Percentiles rank a stretch among this genome's conserved stretches.
Evolutionary conservation across 2,888 invertebrate species (phyloP).

Genomic region (Caenorhabditis sp.): DNA sequence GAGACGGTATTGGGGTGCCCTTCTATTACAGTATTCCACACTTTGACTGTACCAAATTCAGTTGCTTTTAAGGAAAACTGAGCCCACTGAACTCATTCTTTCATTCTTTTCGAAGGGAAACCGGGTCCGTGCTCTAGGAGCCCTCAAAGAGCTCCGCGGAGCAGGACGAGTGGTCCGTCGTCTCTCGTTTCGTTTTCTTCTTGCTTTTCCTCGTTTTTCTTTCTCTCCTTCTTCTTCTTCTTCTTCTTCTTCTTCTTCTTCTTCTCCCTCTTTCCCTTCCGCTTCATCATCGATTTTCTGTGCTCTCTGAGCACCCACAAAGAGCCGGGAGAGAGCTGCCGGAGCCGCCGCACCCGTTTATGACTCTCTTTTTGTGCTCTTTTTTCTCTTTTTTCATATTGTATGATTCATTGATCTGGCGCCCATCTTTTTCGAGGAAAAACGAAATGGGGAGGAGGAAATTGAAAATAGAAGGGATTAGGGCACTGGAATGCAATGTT

Average conservation of each 20-base stretch:
- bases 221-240: slow-evolving; percentile 20
- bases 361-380: slow-evolving; percentile 7
- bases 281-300: slow-evolving; percentile 37
- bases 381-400: not conserved
- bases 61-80: not conserved
- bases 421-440: not conserved
- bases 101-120: not conserved
- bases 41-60: no score
- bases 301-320: slow-evolving; percentile 11
- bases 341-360: no score
- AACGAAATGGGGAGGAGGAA: no score
- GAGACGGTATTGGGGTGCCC: no score
- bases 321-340: not conserved
- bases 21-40: no score
- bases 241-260: slow-evolving; percentile 14
- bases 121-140: not conserved
- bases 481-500: no score
- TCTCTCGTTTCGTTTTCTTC: slow-evolving; percentile 37
- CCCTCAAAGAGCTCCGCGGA: not conserved
- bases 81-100: slow-evolving; percentile 23
- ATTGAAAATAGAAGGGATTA: no score
- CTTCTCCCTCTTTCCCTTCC: slow-evolving; percentile 14
- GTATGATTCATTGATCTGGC: slow-evolving; percentile 17
- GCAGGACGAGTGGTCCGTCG: slow-evolving; percentile 19
- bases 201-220: slow-evolving; percentile 21